These are phyloP conservation scores for Centrocercus urophasianus DNA, from an alignment of 2,113 vertebrate genomes.

Conservation along the genomic window DNA sequence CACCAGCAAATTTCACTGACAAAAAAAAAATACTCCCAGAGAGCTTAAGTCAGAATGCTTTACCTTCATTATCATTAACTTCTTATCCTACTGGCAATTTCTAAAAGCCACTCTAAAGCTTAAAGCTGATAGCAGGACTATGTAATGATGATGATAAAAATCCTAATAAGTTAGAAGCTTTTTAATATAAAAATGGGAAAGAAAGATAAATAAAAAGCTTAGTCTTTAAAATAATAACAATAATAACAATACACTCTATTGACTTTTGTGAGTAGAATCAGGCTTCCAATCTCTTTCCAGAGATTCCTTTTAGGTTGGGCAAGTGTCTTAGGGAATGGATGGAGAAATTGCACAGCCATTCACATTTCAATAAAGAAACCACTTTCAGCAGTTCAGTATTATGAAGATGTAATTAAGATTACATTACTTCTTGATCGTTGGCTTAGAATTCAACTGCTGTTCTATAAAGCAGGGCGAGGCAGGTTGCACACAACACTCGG, in stretches of 20 bases:
- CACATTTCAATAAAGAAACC: not conserved
- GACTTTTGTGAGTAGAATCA: not conserved
- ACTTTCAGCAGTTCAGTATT: not conserved
- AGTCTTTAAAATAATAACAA: not conserved
- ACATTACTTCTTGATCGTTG: not conserved
- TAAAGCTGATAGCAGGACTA: not conserved
- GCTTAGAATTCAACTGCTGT: not conserved
- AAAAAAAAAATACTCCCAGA: constrained; percentile 37
- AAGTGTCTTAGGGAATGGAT: not conserved
- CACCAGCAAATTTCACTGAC: constrained; percentile 28
- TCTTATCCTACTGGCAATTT: constrained; percentile 6
- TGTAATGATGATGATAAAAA: not conserved
- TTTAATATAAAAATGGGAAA: not conserved
- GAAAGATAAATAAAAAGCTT: not conserved
- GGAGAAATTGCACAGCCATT: not conserved
- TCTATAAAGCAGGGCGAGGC: not conserved
- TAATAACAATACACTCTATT: not conserved
- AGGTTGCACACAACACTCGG: not conserved
- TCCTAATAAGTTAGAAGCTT: not conserved
- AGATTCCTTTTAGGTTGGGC: not conserved
- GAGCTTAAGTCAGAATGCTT: not conserved
- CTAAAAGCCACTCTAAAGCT: not conserved
- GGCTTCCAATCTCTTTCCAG: not conserved
- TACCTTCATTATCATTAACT: not conserved
- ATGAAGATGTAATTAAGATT: constrained; percentile 21